A percentile compares a stretch with the other conserved stretches of the same genome.
Conservation (phyloP, 2,888 invertebrate species). For the Spodoptera picta region DNA sequence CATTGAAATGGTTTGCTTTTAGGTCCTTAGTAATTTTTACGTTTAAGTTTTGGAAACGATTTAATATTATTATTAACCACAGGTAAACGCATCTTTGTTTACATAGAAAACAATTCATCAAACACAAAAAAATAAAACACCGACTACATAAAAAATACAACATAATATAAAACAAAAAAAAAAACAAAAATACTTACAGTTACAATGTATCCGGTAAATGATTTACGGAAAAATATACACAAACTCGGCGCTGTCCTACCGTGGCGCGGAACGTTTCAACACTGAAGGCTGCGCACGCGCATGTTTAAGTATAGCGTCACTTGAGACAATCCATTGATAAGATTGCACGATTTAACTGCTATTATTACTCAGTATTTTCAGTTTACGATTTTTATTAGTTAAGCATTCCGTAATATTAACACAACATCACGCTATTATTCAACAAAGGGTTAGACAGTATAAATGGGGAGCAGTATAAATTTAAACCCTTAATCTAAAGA, state of each 20-base stretch:
- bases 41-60: no score
- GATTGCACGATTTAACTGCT: slow-evolving; percentile 23
- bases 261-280: slow-evolving; percentile 31
- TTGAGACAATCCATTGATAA: slow-evolving; percentile 49
- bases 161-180: not conserved
- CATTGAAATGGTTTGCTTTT: no score
- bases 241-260: slow-evolving; percentile 30
- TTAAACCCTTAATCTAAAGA: no score
- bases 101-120: not conserved
- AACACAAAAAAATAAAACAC: not conserved
- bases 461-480: no score
- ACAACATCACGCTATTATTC: no score
- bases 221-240: slow-evolving; percentile 13
- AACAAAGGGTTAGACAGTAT: no score
- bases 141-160: not conserved
- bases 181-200: slow-evolving; percentile 29
- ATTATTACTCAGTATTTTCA: slow-evolving; percentile 24
- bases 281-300: slow-evolving; percentile 47
- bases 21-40: no score
- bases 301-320: slow-evolving; percentile 20
- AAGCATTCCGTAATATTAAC: no score
- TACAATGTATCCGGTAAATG: slow-evolving; percentile 22
- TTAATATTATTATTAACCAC: no score
- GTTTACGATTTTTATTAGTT: not conserved
- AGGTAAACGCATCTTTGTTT: no score